Evolutionary conservation across 2,113 vertebrate genomes (phyloP).

Genomic region (Castor canadensis): DNA sequence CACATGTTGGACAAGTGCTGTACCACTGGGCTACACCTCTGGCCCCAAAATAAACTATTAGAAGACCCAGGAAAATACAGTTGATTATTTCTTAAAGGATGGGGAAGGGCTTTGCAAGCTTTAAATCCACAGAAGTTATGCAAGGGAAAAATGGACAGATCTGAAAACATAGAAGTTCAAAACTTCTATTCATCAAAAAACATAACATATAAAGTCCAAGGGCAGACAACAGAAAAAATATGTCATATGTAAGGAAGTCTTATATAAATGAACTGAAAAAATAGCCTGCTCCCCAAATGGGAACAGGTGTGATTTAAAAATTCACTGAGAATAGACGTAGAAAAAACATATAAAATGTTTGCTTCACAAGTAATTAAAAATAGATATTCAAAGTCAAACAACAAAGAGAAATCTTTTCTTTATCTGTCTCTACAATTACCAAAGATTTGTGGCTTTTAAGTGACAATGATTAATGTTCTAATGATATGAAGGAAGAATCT

Average conservation of each 20-base stretch:
- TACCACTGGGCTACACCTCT: not conserved
- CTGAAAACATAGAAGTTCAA: not conserved
- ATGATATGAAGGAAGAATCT: not conserved
- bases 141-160: not conserved
- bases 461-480: not conserved
- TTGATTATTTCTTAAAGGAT: not conserved
- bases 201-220: not conserved
- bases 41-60: not conserved
- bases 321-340: not conserved
- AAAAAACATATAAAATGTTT: conserved; percentile 16
- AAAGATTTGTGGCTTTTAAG: not conserved
- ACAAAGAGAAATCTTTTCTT: not conserved
- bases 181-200: not conserved
- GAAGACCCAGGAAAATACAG: not conserved
- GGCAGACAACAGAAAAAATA: conserved; percentile 38
- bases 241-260: not conserved
- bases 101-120: not conserved
- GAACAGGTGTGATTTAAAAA: not conserved
- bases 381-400: not conserved
- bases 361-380: conserved; percentile 28
- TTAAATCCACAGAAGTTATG: conserved; percentile 14
- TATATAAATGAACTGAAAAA: conserved; percentile 2
- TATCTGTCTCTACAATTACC: not conserved
- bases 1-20: not conserved
- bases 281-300: not conserved